Conservation (phyloP, 1,140 invertebrate species). For the Ceratina calcarata region DNA sequence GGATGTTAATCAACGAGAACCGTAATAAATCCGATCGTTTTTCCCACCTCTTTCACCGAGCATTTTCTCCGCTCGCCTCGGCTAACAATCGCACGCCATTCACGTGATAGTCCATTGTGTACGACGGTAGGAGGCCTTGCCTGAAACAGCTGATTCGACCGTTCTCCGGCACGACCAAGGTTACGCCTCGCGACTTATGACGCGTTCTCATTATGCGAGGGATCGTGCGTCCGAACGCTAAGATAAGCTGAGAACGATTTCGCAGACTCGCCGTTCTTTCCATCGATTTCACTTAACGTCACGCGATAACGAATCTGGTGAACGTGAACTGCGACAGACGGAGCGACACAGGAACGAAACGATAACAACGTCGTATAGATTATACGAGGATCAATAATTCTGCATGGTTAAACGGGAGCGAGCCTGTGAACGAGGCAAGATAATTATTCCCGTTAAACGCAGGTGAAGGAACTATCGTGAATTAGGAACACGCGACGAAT, state of each 20-base stretch:
- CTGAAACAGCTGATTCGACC: constrained; percentile 64
- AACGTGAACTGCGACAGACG: background rate
- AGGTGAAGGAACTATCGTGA: constrained; percentile 27
- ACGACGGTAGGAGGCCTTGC: constrained; percentile 46
- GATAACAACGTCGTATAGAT: background rate
- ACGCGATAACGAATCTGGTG: background rate
- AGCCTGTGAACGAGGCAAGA: background rate
- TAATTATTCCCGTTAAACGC: constrained; percentile 7
- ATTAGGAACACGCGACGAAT: constrained; percentile 16
- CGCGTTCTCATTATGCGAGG: constrained; percentile 23
- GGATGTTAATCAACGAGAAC: constrained; percentile 40
- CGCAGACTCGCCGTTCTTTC: background rate
- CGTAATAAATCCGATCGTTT: constrained; percentile 30
- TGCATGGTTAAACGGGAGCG: background rate
- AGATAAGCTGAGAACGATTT: background rate
- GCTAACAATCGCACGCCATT: constrained; percentile 65
- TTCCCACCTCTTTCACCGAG: constrained; percentile 13
- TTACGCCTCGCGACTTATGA: constrained; percentile 50
- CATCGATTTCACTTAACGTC: background rate
- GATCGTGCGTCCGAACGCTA: background rate
- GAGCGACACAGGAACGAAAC: background rate
- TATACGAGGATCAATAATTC: constrained; percentile 8
- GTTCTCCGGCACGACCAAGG: constrained; percentile 62
- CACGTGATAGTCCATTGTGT: constrained; percentile 66
- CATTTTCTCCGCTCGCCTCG: constrained; percentile 30